Evolutionary conservation across 2,797 vertebrate genomes (phyloP).

Genomic region (Emys orbicularis): DNA sequence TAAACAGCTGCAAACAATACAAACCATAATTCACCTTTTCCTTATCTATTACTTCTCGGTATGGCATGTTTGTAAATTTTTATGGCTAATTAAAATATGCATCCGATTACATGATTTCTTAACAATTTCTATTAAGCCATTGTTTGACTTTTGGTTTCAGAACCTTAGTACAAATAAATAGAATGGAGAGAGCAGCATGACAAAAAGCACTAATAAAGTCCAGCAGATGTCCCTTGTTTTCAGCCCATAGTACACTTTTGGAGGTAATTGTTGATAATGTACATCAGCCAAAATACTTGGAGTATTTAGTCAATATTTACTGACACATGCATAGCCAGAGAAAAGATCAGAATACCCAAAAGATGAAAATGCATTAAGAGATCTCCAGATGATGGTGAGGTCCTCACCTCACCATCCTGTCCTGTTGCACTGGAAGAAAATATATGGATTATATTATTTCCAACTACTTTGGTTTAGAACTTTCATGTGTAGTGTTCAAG

Average conservation of each 20-base stretch:
- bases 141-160: constrained; percentile 45
- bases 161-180: constrained; percentile 10
- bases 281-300: neutral
- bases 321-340: neutral
- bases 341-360: neutral
- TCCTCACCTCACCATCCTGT: neutral
- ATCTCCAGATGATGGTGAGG: neutral
- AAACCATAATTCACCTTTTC: constrained; percentile 27
- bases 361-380: neutral
- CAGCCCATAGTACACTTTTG: neutral
- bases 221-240: neutral
- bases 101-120: constrained; percentile 22
- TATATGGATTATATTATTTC: constrained; percentile 12
- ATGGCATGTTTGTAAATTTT: constrained; percentile 11
- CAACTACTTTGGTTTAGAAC: constrained; percentile 19
- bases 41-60: constrained; percentile 45
- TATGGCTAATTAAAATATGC: constrained; percentile 43
- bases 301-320: neutral
- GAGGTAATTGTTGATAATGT: constrained; percentile 10
- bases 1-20: constrained; percentile 10
- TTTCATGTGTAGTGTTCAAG: neutral
- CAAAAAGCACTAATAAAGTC: neutral
- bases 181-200: neutral
- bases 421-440: neutral
- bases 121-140: constrained; percentile 24